Base-by-base conservation (phyloP, 2,888 invertebrate species). In the Archips xylosteana region DNA sequence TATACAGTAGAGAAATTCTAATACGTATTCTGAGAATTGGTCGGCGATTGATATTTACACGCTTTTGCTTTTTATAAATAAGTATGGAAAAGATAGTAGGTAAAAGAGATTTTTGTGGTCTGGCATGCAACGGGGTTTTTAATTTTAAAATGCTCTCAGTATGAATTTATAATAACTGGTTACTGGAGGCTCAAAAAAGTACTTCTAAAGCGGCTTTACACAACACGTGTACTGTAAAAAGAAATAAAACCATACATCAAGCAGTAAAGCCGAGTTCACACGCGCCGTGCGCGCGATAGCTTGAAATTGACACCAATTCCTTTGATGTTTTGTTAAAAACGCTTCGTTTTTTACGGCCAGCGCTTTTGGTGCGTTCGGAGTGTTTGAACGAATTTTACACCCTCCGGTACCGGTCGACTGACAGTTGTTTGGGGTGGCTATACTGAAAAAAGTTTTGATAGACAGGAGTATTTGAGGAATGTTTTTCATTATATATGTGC, bases 251-350 rank as follows among this genome's bases (percentile, higher is more conserved):
- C 13, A 61, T 45, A 62, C 62, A 12, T 62, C 62, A 62, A 45
- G 42, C 62, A 42, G 62, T 62, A 63, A 63, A 61, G 69, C 23
- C 45, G 45, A 51, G 49, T 64, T 6, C 42, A 49, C 64, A 61
- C 69, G 34, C 49, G 34, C 54, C 57, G 57, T 70, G 69, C 49
- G 36, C 69, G 45, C 51, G 69, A 70, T 64, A 65, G 69, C 51
- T 60, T 45, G 51, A 60, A 60, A 60, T 69, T 60, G 74, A 39
- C 69, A 68, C 64, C 63, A 34, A 70, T 69, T 65, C 64, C 65
- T 74, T 74, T 74, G 69, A 74, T 74, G 64, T 70, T 74, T 74
- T 70, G 69, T 60, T 69, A 68, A 69, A 63, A 73, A 60, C 68
- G 59, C 63, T 9, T 15, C 51, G 73, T 69, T 73, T 69, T 64